Base-by-base conservation (phyloP, 2,113 vertebrate genomes). In the Tachysurus fulvidraco region DNA sequence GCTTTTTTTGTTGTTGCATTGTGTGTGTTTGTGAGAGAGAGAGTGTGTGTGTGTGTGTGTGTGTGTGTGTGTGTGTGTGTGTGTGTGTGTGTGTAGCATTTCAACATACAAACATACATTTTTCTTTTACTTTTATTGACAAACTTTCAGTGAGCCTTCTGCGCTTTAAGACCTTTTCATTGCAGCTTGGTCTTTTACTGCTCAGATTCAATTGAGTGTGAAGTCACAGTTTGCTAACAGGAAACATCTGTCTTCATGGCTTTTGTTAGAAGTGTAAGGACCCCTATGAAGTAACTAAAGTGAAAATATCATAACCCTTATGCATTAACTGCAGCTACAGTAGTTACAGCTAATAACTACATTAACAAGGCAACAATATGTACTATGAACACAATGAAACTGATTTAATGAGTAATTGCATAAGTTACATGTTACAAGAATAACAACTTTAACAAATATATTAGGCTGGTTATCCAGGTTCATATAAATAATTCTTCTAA, bases 221-320 rank as follows among this genome's bases (percentile, higher is more conserved):
- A 86, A 85, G 89, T 85, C 83, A 86, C 83, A 80, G 85, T 76
- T 83, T 73, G 10, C 69, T 85, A 88, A 89, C 90, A 90, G 90
- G 90, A 90, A 90, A 87, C 90, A 90, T 88, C 90, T 90, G 90
- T 8, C 21, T 5, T 11, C 36, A 73, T 16, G 74, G 41, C 19
- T 60, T 9, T 64, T 54, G 13, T 83, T 44, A 57, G 54, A 9
- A 36, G 85, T 41, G 14, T 50, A 19, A 74, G 10, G 64, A 71
- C 44, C 16, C 52, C 52, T 4, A 8, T 25, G 23, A 60, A 60
- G 69, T 44, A 5, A 46, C 12, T 57, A 44, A 36, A 36, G 36
- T 2, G 36, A 36, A 36, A 36, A 36, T 36, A 36, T 36, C 36
- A 36, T 36, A 36, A 50, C 46, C 46, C 46, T 9, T 50, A 50